phyloP scores from a whole-genome alignment of 1,140 invertebrate genomes.

The Brachionus rotundiformis region DNA sequence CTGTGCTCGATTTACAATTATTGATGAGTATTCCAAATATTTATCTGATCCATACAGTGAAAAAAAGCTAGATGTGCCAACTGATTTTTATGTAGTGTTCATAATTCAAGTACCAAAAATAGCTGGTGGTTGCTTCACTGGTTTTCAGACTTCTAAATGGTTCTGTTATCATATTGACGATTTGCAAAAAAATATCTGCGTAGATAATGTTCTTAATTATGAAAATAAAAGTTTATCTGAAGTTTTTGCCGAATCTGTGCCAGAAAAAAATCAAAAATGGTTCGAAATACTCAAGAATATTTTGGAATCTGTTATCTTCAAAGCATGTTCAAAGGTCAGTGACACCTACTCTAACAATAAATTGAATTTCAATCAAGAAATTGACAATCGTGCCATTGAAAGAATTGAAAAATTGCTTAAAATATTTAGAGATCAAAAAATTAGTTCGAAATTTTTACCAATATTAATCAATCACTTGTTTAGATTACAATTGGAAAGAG shows the following conservation, averaged over 20 bases:
- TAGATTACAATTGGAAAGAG: slow-evolving; percentile 18
- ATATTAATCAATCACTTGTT: background rate
- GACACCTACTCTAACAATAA: background rate
- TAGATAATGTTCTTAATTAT: slow-evolving; percentile 21
- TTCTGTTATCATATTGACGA: slow-evolving; percentile 46
- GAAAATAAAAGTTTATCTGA: slow-evolving; percentile 5
- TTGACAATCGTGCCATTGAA: background rate
- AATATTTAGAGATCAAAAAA: background rate
- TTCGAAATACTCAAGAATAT: background rate
- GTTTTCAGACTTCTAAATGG: slow-evolving; percentile 56
- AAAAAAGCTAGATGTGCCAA: slow-evolving; percentile 8
- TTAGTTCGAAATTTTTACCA: background rate
- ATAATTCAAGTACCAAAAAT: slow-evolving; percentile 59
- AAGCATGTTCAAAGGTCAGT: background rate
- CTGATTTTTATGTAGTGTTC: slow-evolving; percentile 55
- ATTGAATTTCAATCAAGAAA: background rate
- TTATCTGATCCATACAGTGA: background rate
- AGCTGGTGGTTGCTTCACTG: slow-evolving; percentile 57
- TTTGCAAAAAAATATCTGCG: slow-evolving; percentile 26
- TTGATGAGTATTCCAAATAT: slow-evolving; percentile 9
- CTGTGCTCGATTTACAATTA: slow-evolving; percentile 56
- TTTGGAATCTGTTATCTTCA: background rate
- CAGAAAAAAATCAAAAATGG: background rate
- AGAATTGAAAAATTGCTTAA: background rate
- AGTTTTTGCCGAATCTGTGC: background rate